Conservation (phyloP, 2,888 invertebrate species). For the Agrochola circellaris region DNA sequence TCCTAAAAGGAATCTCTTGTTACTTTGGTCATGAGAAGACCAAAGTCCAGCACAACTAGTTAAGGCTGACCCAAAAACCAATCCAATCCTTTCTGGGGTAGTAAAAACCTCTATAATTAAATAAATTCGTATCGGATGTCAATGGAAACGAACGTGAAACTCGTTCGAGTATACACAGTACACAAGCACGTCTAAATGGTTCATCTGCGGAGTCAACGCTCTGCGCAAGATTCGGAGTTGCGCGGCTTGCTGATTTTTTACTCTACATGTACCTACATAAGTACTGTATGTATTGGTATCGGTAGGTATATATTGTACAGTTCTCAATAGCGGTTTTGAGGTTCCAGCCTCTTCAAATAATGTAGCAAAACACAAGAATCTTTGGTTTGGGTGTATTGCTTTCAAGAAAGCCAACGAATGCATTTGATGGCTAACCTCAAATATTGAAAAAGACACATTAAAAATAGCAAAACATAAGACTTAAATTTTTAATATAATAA, state of each 20-base stretch:
- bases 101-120: background rate
- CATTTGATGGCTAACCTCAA: background rate
- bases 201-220: slow-evolving; percentile 85
- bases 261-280: slow-evolving; percentile 34
- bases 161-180: slow-evolving; percentile 79
- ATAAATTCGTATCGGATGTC: slow-evolving; percentile 35
- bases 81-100: background rate
- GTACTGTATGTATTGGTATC: slow-evolving; percentile 16
- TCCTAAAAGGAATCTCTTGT: background rate
- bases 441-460: background rate
- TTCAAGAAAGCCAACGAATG: background rate
- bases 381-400: background rate
- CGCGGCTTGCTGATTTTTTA: slow-evolving; percentile 79
- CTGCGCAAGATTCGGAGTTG: slow-evolving; percentile 79
- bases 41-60: background rate
- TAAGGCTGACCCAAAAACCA: background rate
- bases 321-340: slow-evolving; percentile 24
- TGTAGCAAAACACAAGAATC: background rate
- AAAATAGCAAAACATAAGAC: too few relatives aligned
- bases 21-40: background rate
- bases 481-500: background rate
- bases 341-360: background rate
- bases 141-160: slow-evolving; percentile 80
- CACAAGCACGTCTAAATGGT: slow-evolving; percentile 80
- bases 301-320: slow-evolving; percentile 9